A percentile compares a stretch with the other conserved stretches of the same genome.
Conservation (phyloP, 1,140 invertebrate genomes). For the Drosophila tsacasi region DNA sequence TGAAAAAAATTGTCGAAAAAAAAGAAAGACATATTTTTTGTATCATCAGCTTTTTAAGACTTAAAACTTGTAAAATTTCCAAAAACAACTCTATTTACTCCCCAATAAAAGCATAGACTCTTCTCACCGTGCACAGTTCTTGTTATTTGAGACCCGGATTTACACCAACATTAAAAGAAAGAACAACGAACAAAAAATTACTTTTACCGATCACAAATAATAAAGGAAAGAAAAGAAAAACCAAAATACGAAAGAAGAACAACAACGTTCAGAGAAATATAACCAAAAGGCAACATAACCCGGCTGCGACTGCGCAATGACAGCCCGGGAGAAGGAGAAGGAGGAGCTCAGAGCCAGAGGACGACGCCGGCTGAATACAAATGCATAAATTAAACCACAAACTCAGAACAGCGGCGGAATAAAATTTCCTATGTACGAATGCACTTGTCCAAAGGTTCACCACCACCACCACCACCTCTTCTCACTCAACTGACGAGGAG, state of each 20-base stretch:
- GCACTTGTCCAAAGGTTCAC: constrained; percentile 79
- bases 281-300: constrained; percentile 30
- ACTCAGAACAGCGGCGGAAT: constrained; percentile 32
- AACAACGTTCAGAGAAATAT: constrained; percentile 17
- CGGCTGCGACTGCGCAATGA: constrained; percentile 49
- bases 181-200: constrained; percentile 76
- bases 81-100: no score
- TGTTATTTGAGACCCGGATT: constrained; percentile 81
- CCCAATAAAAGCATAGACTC: not conserved
- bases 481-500: constrained; percentile 25
- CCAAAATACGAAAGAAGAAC: constrained; percentile 17
- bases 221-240: constrained; percentile 4
- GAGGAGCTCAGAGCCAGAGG: constrained; percentile 23
- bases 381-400: constrained; percentile 73
- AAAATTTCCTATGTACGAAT: constrained; percentile 80
- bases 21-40: no score
- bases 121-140: constrained; percentile 58
- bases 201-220: constrained; percentile 75
- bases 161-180: constrained; percentile 73
- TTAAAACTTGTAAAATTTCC: no score
- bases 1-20: no score
- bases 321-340: constrained; percentile 21
- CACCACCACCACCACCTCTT: constrained; percentile 43
- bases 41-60: no score
- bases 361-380: constrained; percentile 74